phyloP scores from a whole-genome alignment of 2,888 invertebrate species.

The Nasonovia ribisnigri region DNA sequence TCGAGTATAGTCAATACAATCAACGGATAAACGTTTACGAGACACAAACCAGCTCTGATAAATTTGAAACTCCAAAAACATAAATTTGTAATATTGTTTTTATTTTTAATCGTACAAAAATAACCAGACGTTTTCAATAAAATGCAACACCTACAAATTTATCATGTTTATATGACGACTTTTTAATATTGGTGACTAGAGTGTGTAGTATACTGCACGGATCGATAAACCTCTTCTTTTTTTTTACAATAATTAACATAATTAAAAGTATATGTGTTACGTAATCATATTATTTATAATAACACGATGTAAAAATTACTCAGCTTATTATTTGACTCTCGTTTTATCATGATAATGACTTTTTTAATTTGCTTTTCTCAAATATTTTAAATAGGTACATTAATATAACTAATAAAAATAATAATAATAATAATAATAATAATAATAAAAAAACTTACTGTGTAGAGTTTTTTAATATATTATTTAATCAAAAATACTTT shows the following conservation, averaged over 20 bases:
- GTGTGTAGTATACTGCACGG: neutral
- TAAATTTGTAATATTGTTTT: neutral
- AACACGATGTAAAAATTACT: neutral
- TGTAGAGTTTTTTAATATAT: neutral
- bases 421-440: neutral
- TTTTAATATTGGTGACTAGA: neutral
- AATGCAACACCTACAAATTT: neutral
- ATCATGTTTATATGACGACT: neutral
- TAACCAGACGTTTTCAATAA: neutral
- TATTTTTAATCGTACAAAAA: neutral
- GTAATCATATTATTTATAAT: neutral
- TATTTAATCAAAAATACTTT: neutral
- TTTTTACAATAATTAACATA: slow-evolving; percentile 1
- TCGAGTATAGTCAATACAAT: neutral
- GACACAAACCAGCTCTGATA: neutral
- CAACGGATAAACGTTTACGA: neutral
- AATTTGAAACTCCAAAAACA: neutral
- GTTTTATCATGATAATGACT: neutral
- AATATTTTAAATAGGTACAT: neutral
- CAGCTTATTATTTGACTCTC: neutral
- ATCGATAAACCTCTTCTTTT: neutral
- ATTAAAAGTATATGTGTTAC: neutral
- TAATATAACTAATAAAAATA: neutral
- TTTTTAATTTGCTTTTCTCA: slow-evolving; percentile 2
- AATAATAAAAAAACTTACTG: neutral